Evolutionary conservation across 2,113 vertebrate genomes (phyloP), one percentile per base, ranked within the genome.

Genomic region (Rhodinocichla rosea): DNA sequence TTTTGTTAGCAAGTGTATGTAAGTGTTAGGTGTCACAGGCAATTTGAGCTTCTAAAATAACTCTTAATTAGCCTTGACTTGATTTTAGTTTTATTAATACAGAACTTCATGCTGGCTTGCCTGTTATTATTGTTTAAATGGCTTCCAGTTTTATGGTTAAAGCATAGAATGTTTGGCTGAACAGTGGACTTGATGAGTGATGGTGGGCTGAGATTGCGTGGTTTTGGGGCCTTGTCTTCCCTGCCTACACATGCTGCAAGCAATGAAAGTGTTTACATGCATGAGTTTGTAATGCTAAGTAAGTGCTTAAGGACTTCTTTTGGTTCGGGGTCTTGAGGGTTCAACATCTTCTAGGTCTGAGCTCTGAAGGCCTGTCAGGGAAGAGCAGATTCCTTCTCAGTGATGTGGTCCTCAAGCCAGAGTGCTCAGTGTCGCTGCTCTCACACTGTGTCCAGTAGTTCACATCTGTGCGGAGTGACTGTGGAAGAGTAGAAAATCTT

Each of bases 391-490:
- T 79, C 75, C 39, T 59, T 62, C 55, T 59, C 12, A 3, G 6
- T 0, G 1, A 16, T 26, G 2, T 1, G 3, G 10, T 55, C 26
- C 24, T 64, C 45, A 37, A 79, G n/a, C 26, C 47, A 30, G 45
- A 60, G 65, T 0, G 0, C 78, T 92, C 62, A 24, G 24, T 18
- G 52, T 73, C 1, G 0, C 60, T 82, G n/a, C 70, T 49, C 77
- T 84, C 2, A 1, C 40, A 11, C 75, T 2, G 0, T 86, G 79
- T 59, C 55, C 68, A 60, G 35, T 60, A 71, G 76, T 88, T 92
- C 32, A 74, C 92, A 81, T 88, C 64, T 90, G 71, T 83, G 49
- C 87, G 82, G 77, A 93, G 35, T 32, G 56, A 83, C 37, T 82
- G 67, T 87, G 55, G 50, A 68, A 39, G 45, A 91, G 78, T 57